phyloP scores from a whole-genome alignment of 2,888 invertebrate species.

The Marronus borbonicus region DNA sequence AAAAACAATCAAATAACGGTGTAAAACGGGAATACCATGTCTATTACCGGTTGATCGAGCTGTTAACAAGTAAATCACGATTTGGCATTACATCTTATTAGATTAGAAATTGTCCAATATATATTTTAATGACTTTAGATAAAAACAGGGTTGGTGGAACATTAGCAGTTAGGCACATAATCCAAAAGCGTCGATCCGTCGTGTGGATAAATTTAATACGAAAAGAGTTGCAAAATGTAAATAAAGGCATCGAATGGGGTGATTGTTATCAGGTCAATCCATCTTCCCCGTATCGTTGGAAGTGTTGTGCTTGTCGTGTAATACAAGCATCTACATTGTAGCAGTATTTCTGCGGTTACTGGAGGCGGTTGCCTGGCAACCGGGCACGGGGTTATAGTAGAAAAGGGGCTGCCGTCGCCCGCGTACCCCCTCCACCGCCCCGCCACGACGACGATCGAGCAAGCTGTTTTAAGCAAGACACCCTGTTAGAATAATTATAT shows the following conservation, averaged over 20 bases:
- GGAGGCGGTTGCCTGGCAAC: conserved; percentile 70
- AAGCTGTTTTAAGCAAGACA: conserved; percentile 72
- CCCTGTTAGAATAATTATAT: conserved; percentile 72
- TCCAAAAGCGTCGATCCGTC: conserved; percentile 39
- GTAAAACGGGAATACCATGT: not conserved
- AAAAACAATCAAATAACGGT: too few relatives aligned
- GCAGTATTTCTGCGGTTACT: conserved; percentile 71
- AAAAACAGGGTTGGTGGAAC: conserved; percentile 23
- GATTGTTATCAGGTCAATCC: conserved; percentile 68
- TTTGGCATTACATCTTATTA: not conserved
- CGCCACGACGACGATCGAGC: conserved; percentile 64
- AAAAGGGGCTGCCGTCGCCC: conserved; percentile 59
- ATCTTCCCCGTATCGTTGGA: conserved; percentile 66
- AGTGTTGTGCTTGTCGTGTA: conserved; percentile 70
- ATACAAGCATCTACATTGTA: conserved; percentile 71
- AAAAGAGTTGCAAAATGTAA: conserved; percentile 62
- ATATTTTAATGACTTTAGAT: conserved; percentile 42
- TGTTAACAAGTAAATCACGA: not conserved
- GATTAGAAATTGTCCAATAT: conserved; percentile 34
- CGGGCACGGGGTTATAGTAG: conserved; percentile 55
- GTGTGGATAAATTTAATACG: conserved; percentile 56
- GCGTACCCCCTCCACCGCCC: conserved; percentile 51
- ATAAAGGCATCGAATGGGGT: conserved; percentile 61
- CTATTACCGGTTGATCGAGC: not conserved
- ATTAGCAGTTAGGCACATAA: conserved; percentile 44